A percentile compares a stretch with the other conserved stretches of the same genome.
These are phyloP conservation scores for Lagopus muta DNA, from an alignment of 2,113 vertebrate species.

Conservation along the genomic window DNA sequence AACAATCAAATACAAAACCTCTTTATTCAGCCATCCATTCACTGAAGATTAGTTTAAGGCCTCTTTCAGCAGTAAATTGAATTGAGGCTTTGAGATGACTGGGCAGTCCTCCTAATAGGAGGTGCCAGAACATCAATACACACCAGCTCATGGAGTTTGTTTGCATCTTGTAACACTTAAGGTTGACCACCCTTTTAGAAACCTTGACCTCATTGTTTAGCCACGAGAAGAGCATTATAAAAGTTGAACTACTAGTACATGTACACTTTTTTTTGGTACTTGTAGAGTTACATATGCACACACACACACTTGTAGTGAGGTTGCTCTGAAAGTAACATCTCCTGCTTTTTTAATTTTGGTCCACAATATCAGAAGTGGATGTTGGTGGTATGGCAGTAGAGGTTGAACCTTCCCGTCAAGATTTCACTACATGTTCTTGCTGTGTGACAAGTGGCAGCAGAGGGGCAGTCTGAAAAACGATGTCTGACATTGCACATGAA, in stretches of 20 bases:
- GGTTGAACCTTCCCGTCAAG: too few relatives aligned
- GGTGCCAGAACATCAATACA: background rate
- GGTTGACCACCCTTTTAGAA: background rate
- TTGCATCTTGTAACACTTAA: background rate
- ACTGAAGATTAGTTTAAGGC: background rate
- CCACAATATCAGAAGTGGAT: too few relatives aligned
- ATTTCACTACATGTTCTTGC: too few relatives aligned
- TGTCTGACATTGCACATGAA: too few relatives aligned
- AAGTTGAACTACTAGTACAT: background rate
- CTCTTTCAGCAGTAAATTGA: background rate
- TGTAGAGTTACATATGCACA: background rate
- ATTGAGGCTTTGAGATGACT: background rate
- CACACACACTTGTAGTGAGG: background rate
- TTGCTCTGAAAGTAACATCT: too few relatives aligned
- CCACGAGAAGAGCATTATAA: background rate
- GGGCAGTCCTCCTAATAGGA: background rate
- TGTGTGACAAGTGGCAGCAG: too few relatives aligned
- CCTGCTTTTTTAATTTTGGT: too few relatives aligned
- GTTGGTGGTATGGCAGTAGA: too few relatives aligned
- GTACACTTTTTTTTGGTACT: background rate
- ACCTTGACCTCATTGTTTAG: background rate
- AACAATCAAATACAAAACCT: rapidly evolving
- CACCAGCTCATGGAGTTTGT: background rate
- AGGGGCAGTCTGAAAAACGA: too few relatives aligned
- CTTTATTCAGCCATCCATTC: background rate